phyloP scores from a whole-genome alignment of 2,113 vertebrate genomes.

The Edolisoma coerulescens region DNA sequence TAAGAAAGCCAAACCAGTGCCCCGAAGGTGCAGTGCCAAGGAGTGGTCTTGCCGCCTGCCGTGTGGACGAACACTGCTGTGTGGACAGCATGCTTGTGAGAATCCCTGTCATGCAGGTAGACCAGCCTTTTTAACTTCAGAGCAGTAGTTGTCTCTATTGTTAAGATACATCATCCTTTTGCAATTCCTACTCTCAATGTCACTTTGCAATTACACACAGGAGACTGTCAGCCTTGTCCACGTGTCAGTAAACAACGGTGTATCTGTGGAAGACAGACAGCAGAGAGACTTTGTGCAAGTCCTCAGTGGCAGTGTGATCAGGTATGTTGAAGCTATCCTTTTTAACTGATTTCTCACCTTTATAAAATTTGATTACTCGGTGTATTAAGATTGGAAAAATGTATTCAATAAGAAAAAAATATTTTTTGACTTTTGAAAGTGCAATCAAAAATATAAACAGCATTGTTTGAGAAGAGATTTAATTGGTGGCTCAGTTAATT shows the following conservation, averaged over 20 bases:
- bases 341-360: background rate
- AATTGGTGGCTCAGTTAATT: background rate
- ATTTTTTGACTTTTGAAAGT: background rate
- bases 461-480: background rate
- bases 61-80: conserved; percentile 78
- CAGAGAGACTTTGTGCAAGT: conserved; percentile 86
- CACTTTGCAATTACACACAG: conserved; percentile 44
- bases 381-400: background rate
- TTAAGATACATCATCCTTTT: background rate
- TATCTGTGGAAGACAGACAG: conserved; percentile 80
- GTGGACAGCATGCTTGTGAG: conserved; percentile 86
- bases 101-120: conserved; percentile 83
- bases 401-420: background rate
- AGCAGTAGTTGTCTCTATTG: background rate
- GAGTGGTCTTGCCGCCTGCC: conserved; percentile 84
- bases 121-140: background rate
- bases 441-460: background rate
- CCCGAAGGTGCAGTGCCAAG: conserved; percentile 92
- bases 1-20: conserved; percentile 83
- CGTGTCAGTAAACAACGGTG: conserved; percentile 88
- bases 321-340: conserved; percentile 59
- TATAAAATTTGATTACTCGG: background rate
- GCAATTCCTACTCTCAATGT: background rate
- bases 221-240: conserved; percentile 85
- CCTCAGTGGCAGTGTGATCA: conserved; percentile 87